A percentile compares a stretch with the other conserved stretches of the same genome.
Conservation (phyloP, 2,888 invertebrate genomes). For the Oscheius myriophilus region DNA sequence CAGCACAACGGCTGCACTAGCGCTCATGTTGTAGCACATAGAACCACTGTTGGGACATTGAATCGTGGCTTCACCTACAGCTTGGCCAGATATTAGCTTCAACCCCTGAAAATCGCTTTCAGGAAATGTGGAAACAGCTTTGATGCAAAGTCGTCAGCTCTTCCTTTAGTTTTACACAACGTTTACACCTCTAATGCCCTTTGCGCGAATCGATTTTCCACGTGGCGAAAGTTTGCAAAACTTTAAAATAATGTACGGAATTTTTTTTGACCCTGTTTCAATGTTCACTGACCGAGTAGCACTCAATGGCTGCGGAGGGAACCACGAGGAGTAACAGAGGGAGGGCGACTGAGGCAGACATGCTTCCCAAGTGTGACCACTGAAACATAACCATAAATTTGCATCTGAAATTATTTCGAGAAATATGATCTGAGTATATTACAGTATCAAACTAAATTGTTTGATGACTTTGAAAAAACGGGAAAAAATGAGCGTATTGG, state of each 20-base stretch:
- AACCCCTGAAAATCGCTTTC: constrained; percentile 37
- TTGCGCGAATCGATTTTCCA: not conserved
- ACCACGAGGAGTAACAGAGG: not conserved
- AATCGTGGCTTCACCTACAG: constrained; percentile 46
- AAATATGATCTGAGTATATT: too few species aligned
- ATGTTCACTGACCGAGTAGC: not conserved
- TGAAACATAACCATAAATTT: too few species aligned
- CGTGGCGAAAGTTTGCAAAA: not conserved
- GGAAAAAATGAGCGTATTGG: too few species aligned
- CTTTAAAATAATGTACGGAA: not conserved
- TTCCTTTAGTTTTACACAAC: not conserved
- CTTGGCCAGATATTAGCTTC: constrained; percentile 49
- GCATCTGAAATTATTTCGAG: too few species aligned
- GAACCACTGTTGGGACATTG: constrained; percentile 52
- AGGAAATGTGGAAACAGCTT: not conserved
- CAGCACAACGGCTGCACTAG: constrained; percentile 36
- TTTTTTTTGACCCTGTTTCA: not conserved
- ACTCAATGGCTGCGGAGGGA: not conserved
- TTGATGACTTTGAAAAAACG: too few species aligned
- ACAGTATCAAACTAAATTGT: too few species aligned
- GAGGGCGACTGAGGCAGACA: too few species aligned
- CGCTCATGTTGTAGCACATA: constrained; percentile 50
- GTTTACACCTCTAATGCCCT: not conserved
- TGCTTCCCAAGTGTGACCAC: too few species aligned
- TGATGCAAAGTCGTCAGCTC: too few species aligned